Conservation (phyloP, 2,888 invertebrate genomes). For the Melanotus villosus region DNA sequence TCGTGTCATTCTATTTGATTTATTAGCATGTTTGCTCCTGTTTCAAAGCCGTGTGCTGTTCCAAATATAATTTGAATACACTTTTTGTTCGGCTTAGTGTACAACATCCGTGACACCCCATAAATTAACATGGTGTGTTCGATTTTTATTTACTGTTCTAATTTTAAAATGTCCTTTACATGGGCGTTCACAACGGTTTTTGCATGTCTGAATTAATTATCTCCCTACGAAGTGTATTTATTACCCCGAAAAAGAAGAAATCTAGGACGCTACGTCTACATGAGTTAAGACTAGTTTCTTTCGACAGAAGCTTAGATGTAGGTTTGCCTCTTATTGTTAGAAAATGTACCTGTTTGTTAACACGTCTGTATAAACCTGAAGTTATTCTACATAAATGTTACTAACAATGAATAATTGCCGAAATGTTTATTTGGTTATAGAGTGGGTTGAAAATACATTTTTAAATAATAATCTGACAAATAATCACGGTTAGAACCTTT, state of each 20-base stretch:
- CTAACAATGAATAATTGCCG: no score
- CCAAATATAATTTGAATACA: constrained; percentile 42
- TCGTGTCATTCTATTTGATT: constrained; percentile 56
- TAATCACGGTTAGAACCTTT: no score
- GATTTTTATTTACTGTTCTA: constrained; percentile 30
- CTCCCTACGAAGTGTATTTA: neutral
- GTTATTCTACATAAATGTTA: no score
- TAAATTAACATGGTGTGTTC: constrained; percentile 27
- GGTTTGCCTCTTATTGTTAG: neutral
- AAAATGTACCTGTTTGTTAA: constrained; percentile 7
- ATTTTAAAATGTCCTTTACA: constrained; percentile 16
- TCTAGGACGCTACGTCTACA: neutral
- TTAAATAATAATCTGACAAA: no score
- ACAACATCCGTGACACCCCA: constrained; percentile 36
- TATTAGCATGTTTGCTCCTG: constrained; percentile 60
- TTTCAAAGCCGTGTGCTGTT: constrained; percentile 41
- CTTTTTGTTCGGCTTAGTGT: constrained; percentile 33
- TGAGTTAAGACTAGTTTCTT: neutral
- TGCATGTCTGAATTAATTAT: constrained; percentile 2
- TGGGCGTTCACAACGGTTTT: constrained; percentile 10
- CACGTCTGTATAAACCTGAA: no score
- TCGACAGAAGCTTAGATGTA: neutral
- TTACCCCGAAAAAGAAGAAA: neutral
- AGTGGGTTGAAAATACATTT: no score
- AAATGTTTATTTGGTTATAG: no score